Base-by-base conservation (phyloP, 2,888 invertebrate genomes). In the Notodonta ziczac region DNA sequence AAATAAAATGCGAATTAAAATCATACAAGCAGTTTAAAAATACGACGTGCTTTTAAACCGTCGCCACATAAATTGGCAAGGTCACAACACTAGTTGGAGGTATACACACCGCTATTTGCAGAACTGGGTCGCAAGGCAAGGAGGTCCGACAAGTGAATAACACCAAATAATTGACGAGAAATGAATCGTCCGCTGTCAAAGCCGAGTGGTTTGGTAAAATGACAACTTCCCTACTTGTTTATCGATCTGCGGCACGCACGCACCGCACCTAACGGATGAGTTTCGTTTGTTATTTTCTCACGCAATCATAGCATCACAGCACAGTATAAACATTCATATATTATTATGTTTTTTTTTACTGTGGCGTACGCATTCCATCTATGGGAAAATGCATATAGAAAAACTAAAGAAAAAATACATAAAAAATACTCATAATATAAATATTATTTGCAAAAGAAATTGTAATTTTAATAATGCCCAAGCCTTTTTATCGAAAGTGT, bases 131-230 rank as follows among this genome's bases (percentile, higher is more conserved):
- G 59, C 42, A 40, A 57, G 50, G 59, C 42, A 40, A 57, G 50
- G 46, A 42, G 48, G 14, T 32, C 40, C 40, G 58, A 39, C 54
- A 65, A 69, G 55, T 69, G 57, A 66, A 64, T 62, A 63, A 60
- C 63, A 57, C 56, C 57, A 56, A 59, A 60, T 63, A 60, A 70
- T 69, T 70, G 59, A 70, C 61, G 61, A 59, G 59, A 58, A 44
- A 62, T 61, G 61, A 66, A 66, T 63, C 58, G 54, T 40, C 51
- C 52, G 39, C 61, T 58, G 63, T 62, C 14, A 4, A 54, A 59
- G 50, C 42, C 24, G 24, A 24, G 24, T 24, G 24, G 24, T 24
- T 24, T 24, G 24, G 24, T 24, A 24, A 24, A 24, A 24, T 24
- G 24, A 24, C 2, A 7, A 35, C 35, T 35, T 35, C 7, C 5